A percentile compares a stretch with the other conserved stretches of the same genome.
Evolutionary conservation across 2,113 vertebrate genomes (phyloP).

Genomic region (Pollachius pollachius): DNA sequence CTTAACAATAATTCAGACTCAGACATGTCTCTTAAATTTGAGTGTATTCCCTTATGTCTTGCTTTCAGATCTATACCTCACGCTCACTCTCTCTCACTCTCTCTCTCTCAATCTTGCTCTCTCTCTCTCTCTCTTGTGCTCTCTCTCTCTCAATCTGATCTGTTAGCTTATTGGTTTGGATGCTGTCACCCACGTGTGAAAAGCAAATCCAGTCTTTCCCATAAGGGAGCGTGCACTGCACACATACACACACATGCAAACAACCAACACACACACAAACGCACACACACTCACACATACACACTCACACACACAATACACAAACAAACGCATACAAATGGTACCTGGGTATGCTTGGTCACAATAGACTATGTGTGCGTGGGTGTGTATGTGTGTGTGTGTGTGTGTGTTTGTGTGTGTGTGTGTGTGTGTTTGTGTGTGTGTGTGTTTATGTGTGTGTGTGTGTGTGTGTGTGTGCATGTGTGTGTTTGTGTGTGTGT

Average conservation of each 20-base stretch:
- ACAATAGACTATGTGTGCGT: constrained; percentile 17
- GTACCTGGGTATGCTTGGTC: constrained; percentile 31
- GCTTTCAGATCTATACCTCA: not conserved
- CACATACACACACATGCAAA: constrained; percentile 1
- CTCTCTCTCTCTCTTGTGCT: not conserved
- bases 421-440: not conserved
- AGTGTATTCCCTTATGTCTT: not conserved
- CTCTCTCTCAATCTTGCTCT: constrained; percentile 28
- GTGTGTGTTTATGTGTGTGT: constrained; percentile 9
- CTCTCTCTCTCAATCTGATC: constrained; percentile 34
- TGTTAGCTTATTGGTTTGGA: constrained; percentile 53
- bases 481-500: too few species aligned
- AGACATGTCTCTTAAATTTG: too few species aligned
- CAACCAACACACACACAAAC: constrained; percentile 1
- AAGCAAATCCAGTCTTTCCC: constrained; percentile 58
- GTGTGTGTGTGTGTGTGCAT: too few species aligned
- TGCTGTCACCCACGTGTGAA: constrained; percentile 54
- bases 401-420: constrained; percentile 15
- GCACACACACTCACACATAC: constrained; percentile 10
- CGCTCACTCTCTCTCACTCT: not conserved
- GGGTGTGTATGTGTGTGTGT: constrained; percentile 7
- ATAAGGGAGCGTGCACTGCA: constrained; percentile 4
- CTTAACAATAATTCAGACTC: too few species aligned
- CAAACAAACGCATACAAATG: not conserved
- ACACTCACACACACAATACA: constrained; percentile 17